These are phyloP conservation scores for Spicauda simplicius DNA, from an alignment of 2,888 invertebrate species.

Conservation along the genomic window DNA sequence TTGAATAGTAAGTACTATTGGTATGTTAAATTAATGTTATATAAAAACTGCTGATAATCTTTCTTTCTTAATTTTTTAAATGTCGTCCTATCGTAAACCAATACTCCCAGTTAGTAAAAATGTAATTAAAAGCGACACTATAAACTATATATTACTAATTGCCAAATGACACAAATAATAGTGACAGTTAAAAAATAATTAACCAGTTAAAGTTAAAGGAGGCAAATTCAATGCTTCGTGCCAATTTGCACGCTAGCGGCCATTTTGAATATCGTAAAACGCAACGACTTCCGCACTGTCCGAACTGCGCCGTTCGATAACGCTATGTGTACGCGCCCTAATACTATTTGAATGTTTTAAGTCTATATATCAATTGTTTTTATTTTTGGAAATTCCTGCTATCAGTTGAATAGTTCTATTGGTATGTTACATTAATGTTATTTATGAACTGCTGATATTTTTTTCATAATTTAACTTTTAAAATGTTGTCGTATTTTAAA, in stretches of 20 bases:
- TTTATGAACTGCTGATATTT: no score
- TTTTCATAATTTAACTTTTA: no score
- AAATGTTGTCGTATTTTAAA: no score
- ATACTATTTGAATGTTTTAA: constrained; percentile 25
- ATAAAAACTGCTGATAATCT: no score
- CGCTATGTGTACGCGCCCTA: constrained; percentile 30
- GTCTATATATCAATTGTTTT: background rate
- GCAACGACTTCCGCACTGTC: constrained; percentile 41
- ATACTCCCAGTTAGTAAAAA: no score
- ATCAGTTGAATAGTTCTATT: no score
- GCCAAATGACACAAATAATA: background rate
- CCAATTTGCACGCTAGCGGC: constrained; percentile 24
- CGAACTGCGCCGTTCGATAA: constrained; percentile 40
- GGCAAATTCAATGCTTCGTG: constrained; percentile 7
- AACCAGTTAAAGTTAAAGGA: constrained; percentile 13
- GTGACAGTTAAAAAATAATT: constrained; percentile 14
- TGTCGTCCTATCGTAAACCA: no score
- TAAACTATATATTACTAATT: background rate
- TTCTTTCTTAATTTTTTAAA: no score
- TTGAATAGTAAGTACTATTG: no score
- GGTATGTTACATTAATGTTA: no score
- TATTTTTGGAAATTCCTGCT: no score
- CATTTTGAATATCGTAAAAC: constrained; percentile 44
- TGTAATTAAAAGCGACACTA: background rate
- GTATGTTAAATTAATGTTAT: no score